Evolutionary conservation across 2,888 invertebrate species (phyloP), one percentile per base, ranked within the genome.

Genomic region (Pheosia gnoma): DNA sequence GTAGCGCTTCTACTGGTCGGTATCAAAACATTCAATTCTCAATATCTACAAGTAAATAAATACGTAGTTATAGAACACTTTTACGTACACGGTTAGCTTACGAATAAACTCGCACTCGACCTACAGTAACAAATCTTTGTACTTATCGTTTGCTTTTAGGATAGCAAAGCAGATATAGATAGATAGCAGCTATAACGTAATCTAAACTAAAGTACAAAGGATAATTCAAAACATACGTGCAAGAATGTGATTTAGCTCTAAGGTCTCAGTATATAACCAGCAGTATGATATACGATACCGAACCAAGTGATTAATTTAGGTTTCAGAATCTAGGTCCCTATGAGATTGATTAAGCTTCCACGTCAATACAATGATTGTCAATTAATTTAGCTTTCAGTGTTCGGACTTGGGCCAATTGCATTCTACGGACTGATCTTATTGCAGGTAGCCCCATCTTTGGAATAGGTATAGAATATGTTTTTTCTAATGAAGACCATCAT

Each of bases 291-390:
- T 11, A n/a, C 47, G 47, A 47, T 5, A 25, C 51, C 25, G 25
- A 25, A 51, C 25, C 13, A 8, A 53, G 53, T 53, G 53, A 53
- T 37, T 53, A 37, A 53, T 53, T 53, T 37, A 55, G 39, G 5
- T n/a, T 55, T 39, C 7, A 55, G 39, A 55, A 55, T 55, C n/a
- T 55, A 39, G 55, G 38, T 39, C 55, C n/a, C 55, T 7, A 55
- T 55, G 3, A 13, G n/a, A 39, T 55, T 39, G 38, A n/a, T 55
- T 55, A 55, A 55, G 55, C n/a, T 55, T 55, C 55, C 39, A 55
- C 55, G 55, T 55, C 39, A 39, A 11, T 55, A 11, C 39, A 38
- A 52, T 55, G n/a, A 55, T 39, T 39, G 39, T n/a, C 55, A 55
- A 55, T 55, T 55, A 55, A n/a, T 39, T 55, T 39, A 7, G 38